Conservation (phyloP, 2,888 invertebrate species). For the Orthosia gracilis region DNA sequence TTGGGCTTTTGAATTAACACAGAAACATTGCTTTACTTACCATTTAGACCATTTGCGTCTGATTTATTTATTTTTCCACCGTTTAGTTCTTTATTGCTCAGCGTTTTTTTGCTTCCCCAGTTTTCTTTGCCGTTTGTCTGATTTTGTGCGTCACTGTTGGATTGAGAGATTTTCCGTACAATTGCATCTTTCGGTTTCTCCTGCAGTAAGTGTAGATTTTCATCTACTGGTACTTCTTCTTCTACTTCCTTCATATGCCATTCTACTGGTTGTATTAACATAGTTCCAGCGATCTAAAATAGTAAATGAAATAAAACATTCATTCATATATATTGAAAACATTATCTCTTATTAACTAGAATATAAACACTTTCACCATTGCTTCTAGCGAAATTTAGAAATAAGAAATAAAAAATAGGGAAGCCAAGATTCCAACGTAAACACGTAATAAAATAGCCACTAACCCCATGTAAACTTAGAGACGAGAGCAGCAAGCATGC, state of each 20-base stretch:
- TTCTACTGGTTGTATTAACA: constrained; percentile 91
- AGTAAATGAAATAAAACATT: background rate
- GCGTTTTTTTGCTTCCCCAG: constrained; percentile 67
- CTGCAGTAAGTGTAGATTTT: constrained; percentile 80
- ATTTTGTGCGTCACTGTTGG: constrained; percentile 71
- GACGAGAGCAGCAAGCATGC: constrained; percentile 92
- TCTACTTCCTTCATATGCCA: constrained; percentile 89
- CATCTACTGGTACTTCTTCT: constrained; percentile 82
- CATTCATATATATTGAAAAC: too few relatives aligned
- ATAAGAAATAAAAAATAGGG: too few relatives aligned
- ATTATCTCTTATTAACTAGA: too few relatives aligned
- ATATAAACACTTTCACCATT: too few relatives aligned
- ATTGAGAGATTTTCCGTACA: constrained; percentile 76
- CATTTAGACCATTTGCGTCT: constrained; percentile 72
- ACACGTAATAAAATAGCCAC: constrained; percentile 66
- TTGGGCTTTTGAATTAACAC: too few relatives aligned
- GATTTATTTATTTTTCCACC: constrained; percentile 67
- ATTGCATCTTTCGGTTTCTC: constrained; percentile 78
- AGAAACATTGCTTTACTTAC: constrained; percentile 67
- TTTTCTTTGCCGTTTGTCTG: constrained; percentile 66
- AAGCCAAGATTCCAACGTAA: constrained; percentile 8
- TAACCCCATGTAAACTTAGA: constrained; percentile 93
- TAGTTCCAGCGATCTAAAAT: constrained; percentile 90
- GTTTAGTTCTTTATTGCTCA: constrained; percentile 76
- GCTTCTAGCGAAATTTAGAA: too few relatives aligned